phyloP scores from a whole-genome alignment of 2,113 vertebrate genomes.

The Tupaia tana region DNA sequence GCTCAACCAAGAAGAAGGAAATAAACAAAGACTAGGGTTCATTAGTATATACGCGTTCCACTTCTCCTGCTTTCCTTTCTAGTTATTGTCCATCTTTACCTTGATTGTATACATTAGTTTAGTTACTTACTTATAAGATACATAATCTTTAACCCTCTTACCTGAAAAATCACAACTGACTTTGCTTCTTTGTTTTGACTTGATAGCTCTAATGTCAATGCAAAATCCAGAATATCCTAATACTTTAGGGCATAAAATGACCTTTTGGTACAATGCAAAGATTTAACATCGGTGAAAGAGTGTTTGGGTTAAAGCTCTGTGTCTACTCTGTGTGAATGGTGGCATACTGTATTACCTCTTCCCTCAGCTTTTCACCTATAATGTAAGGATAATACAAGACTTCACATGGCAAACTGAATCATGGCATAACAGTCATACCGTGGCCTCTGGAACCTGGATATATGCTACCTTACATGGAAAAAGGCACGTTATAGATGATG shows the following conservation, averaged over 20 bases:
- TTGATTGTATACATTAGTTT: background rate
- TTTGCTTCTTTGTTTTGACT: conserved; percentile 4
- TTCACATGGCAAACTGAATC: background rate
- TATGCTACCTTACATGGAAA: background rate
- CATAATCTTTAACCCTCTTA: background rate
- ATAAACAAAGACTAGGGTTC: background rate
- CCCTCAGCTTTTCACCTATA: background rate
- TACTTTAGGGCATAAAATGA: background rate
- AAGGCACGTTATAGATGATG: background rate
- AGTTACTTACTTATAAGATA: background rate
- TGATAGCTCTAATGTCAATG: background rate
- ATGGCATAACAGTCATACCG: too few relatives aligned
- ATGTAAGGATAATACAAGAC: background rate
- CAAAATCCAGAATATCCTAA: background rate
- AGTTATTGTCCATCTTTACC: background rate
- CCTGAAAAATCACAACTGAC: background rate
- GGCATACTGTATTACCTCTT: background rate
- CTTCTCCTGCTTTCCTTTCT: background rate
- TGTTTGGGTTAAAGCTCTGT: background rate
- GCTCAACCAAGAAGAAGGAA: background rate
- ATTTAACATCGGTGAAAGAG: background rate
- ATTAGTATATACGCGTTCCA: background rate
- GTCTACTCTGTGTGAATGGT: background rate
- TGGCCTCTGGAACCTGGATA: background rate
- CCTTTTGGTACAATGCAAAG: background rate